phyloP scores from a whole-genome alignment of 2,113 vertebrate species.

The Beaufortia kweichowensis region DNA sequence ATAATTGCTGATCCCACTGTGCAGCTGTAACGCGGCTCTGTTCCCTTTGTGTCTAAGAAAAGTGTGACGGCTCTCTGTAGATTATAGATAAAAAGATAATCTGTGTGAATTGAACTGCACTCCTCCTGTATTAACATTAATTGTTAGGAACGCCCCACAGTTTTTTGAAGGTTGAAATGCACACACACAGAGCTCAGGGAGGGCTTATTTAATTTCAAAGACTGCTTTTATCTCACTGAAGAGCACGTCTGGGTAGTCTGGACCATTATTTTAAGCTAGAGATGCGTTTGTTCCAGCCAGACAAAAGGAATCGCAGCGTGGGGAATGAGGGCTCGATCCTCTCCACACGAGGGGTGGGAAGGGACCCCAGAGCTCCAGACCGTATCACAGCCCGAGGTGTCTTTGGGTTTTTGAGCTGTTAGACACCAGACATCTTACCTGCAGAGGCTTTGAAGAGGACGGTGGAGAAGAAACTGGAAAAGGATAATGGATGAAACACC shows the following conservation, averaged over 20 bases:
- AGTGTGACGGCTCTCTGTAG: neutral
- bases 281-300: slow-evolving; percentile 40
- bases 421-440: slow-evolving; percentile 7
- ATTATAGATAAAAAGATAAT: slow-evolving; percentile 38
- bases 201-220: slow-evolving; percentile 49
- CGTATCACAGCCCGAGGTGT: slow-evolving; percentile 12
- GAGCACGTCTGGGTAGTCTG: slow-evolving; percentile 34
- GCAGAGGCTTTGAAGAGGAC: slow-evolving; percentile 38
- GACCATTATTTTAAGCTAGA: slow-evolving; percentile 1
- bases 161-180: slow-evolving; percentile 28
- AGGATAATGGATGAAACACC: slow-evolving; percentile 35
- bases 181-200: slow-evolving; percentile 7
- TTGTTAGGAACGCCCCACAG: slow-evolving; percentile 23
- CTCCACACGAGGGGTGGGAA: slow-evolving; percentile 24
- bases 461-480: neutral
- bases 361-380: slow-evolving; percentile 11
- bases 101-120: slow-evolving; percentile 29
- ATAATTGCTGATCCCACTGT: slow-evolving; percentile 7
- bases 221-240: slow-evolving; percentile 43
- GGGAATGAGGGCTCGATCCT: slow-evolving; percentile 27
- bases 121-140: slow-evolving; percentile 39
- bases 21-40: slow-evolving; percentile 4
- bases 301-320: slow-evolving; percentile 31
- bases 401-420: slow-evolving; percentile 20
- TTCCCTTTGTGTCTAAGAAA: slow-evolving; percentile 23